Evolutionary conservation across 2,888 invertebrate species (phyloP), one percentile per base, ranked within the genome.

Genomic region (Agrochola litura): DNA sequence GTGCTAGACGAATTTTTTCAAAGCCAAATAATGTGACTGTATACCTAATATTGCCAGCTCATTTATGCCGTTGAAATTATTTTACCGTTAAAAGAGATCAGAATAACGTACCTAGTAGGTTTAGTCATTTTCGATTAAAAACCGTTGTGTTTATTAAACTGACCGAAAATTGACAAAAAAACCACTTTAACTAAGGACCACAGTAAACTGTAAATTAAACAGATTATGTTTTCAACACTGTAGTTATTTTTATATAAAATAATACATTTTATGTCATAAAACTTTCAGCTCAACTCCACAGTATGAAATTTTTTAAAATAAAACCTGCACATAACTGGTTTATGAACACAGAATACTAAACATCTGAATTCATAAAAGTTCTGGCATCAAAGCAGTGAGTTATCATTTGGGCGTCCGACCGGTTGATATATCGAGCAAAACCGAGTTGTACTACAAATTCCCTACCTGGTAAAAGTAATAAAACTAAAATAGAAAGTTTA

Each of bases 401-500:
- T 86, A 89, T 87, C 84, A 82, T 84, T 81, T 78, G 67, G 66
- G 60, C 65, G 84, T 79, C 80, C 64, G 73, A 76, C 77, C 65
- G 65, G 75, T 76, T 86, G 88, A 88, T 82, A 85, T 85, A 85
- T 83, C 77, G 85, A 81, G 79, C 79, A 14, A 73, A 69, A 79
- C 82, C 77, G 79, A 86, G 84, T 87, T 87, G 86, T 88, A 89
- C 89, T 88, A 88, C 88, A 89, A 86, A 89, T 89, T 86, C 84
- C 81, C 86, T 87, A 89, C 89, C 88, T 82, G 90, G 86, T 72
- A 78, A 63, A 76, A 79, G 88, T 86, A 89, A 90, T 92, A 92
- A 92, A 92, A 92, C 90, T 91, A 89, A 92, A 92, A 92, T 92
- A 90, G 91, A 90, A 91, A 91, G 90, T 92, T 92, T 92, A 91